Evolutionary conservation across 2,797 vertebrate species (phyloP).

Genomic region (Caiman crocodilus): DNA sequence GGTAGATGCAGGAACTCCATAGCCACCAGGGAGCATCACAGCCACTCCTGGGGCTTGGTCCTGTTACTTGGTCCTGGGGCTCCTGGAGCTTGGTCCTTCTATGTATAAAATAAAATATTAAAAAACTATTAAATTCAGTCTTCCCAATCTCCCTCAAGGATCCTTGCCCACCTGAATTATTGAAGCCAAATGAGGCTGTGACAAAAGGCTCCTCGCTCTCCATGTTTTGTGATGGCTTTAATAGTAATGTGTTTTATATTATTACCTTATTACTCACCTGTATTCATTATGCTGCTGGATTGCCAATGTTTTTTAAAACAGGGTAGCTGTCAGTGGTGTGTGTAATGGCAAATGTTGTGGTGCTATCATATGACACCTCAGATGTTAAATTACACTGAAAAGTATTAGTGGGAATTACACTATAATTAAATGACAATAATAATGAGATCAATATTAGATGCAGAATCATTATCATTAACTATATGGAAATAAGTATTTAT

Average conservation of each 20-base stretch:
- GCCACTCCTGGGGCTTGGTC: too few species aligned
- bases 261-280: conserved; percentile 17
- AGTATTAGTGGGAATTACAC: conserved; percentile 47
- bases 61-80: too few species aligned
- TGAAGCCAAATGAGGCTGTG: neutral
- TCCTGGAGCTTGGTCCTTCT: too few species aligned
- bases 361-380: conserved; percentile 64
- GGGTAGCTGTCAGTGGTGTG: conserved; percentile 52
- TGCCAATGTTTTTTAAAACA: conserved; percentile 78
- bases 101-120: too few species aligned
- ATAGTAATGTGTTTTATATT: conserved; percentile 34
- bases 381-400: conserved; percentile 69
- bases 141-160: neutral
- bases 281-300: conserved; percentile 59
- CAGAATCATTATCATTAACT: conserved; percentile 43
- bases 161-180: neutral
- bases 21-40: too few species aligned
- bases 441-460: conserved; percentile 74
- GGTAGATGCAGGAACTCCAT: too few species aligned
- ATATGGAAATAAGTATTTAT: conserved; percentile 53
- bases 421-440: conserved; percentile 81
- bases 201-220: neutral
- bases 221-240: neutral
- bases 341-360: conserved; percentile 60
- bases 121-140: neutral